Evolutionary conservation across 1,140 invertebrate genomes (phyloP), one percentile per base, ranked within the genome.

Genomic region (Vanessa atalanta): DNA sequence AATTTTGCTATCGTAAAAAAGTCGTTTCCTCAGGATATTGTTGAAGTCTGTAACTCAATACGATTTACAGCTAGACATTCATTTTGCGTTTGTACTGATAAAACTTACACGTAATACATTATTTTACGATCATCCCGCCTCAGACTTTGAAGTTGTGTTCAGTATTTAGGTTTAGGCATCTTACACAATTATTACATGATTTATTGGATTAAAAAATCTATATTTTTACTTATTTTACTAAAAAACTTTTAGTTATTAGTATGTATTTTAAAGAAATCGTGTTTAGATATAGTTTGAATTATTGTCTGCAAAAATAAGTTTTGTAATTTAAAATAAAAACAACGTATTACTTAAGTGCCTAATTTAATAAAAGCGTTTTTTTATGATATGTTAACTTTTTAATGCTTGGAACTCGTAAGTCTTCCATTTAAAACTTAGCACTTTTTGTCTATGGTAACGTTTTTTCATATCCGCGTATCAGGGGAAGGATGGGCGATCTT

Each of bases 391-490:
- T 37, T 37, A 61, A 61, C 26, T 61, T 61, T 61, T 61, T 61
- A 37, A 61, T n/a, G 57, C 26, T 43, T 23, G 26, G 15, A 76
- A 82, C 72, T 85, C 69, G 73, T 85, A 83, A 77, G 81, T 76
- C 80, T 87, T 87, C 85, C 60, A 73, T 73, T 70, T 76, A 77
- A 77, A 72, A 76, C 53, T 73, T 76, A 57, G 47, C 60, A 67
- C 73, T 85, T 84, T 86, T 85, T 85, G 75, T 85, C 70, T 73
- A 77, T 76, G 57, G 51, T 68, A 65, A 75, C 73, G 69, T 88
- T 87, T 89, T 88, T 84, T 75, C 81, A 53, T 85, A 84, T 87
- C 85, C 84, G 81, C 73, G 76, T 68, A 73, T 67, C 78, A 75
- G 75, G 82, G 84, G 86, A 88, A 86, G 85, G 77, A 70, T 75